Base-by-base conservation (phyloP, 2,113 vertebrate species). In the Callipepla californica region DNA sequence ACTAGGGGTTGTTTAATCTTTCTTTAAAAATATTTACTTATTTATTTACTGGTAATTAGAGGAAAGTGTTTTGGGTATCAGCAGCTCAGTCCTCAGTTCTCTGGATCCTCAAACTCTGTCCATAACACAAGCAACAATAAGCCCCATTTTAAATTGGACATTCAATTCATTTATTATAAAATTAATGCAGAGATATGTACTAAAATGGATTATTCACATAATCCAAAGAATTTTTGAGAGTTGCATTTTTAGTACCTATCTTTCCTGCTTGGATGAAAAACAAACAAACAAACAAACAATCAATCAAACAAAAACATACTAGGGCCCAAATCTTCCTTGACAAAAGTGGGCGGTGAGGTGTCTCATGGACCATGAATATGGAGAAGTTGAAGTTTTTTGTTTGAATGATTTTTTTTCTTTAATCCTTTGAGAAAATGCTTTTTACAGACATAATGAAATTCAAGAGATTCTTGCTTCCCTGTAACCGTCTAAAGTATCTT, bases 81-180 rank as follows among this genome's bases (percentile, higher is more conserved):
- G 13, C 4, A 70, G 25, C 23, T 81, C 66, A 84, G 1, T 76
- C 22, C 48, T 82, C 11, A 45, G 21, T 70, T 91, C 25, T 62
- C 18, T 80, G 3, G 69, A 34, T 2, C 7, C 40, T 11, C 6
- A 70, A 30, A 45, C 13, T 79, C 3, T 73, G 3, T 59, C 34
- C 0, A 1, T 85, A 50, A 67, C 34, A 65, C 9, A 42, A 59
- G 12, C 5, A 67, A 38, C 7, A 32, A 8, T 63, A 26, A 22
- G 9, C 1, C 1, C 1, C 4, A 32, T 73, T 77, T 38, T 16
- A 74, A 80, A 7, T 57, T 4, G 1, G 44, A 23, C 11, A 55
- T 4, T 2, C 7, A 0, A 1, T 62, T 80, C 1, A 22, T 72
- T 62, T 82, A 14, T 51, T 32, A 36, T 7, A 5, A 91, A 85